Percentiles rank a stretch among this genome's conserved stretches.
Evolutionary conservation across 2,888 invertebrate genomes (phyloP).

Genomic region (Aphodius granarius): DNA sequence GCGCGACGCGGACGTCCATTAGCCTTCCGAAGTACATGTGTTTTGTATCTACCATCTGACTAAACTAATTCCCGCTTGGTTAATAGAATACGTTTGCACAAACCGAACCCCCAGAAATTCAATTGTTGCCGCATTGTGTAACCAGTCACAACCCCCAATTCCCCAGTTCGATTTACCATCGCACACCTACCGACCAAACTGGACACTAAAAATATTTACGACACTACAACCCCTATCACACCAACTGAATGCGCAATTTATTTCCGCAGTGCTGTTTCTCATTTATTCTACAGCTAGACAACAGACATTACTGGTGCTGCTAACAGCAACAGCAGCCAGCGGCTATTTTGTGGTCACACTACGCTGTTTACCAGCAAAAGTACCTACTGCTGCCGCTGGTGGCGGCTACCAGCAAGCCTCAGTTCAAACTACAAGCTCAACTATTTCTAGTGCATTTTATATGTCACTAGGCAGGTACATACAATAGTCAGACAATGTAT

Average conservation of each 20-base stretch:
- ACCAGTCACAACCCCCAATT: slow-evolving; percentile 37
- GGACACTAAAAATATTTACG: slow-evolving; percentile 38
- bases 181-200: slow-evolving; percentile 42
- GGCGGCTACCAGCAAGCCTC: too few species aligned
- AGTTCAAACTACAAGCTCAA: too few species aligned
- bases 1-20: slow-evolving; percentile 47
- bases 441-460: too few species aligned
- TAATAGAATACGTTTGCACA: slow-evolving; percentile 49
- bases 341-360: too few species aligned
- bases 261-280: too few species aligned
- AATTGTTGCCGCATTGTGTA: slow-evolving; percentile 47
- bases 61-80: slow-evolving; percentile 47
- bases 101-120: slow-evolving; percentile 43
- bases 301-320: too few species aligned
- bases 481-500: too few species aligned
- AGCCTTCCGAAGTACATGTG: slow-evolving; percentile 48
- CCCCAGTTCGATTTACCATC: slow-evolving; percentile 40
- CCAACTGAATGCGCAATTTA: neutral
- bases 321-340: too few species aligned
- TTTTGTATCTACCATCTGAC: slow-evolving; percentile 51
- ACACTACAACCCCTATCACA: neutral
- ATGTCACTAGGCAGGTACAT: too few species aligned
- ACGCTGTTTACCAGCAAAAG: too few species aligned
- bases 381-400: too few species aligned
- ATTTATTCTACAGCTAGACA: too few species aligned